Evolutionary conservation across 2,113 vertebrate genomes (phyloP), one percentile per base, ranked within the genome.

Genomic region (Nothoprocta perdicaria): DNA sequence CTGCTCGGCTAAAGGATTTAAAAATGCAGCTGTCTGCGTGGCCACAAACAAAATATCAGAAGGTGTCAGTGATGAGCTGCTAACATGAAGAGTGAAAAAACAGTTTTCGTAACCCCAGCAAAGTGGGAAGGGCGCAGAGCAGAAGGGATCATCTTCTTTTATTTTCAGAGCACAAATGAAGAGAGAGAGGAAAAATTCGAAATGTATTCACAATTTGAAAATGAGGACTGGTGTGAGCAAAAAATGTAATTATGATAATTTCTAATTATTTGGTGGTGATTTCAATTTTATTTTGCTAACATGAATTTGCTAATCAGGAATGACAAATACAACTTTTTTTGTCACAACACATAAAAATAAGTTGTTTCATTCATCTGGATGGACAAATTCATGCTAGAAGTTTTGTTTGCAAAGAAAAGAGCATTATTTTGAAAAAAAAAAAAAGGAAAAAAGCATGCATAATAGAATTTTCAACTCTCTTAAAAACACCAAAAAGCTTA

Each of bases 401-500:
- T 43, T 93, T 81, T 65, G 4, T 43, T 90, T 73, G 50, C 19
- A 61, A 84, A 92, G 58, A 66, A 53, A 62, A 12, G 7, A 80
- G 6, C 3, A 13, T 29, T 77, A 8, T 74, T 92, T 73, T 83
- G n/a, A 82, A 92, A 87, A 58, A 6, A 19, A 79, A 77, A 92
- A 75, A 21, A 58, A 1, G 65, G 21, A 78, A 76, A 91, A 81
- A 23, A 61, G 1, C 72, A 86, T 78, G 13, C 29, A 67, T 76
- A 62, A 87, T 62, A 87, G 60, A 76, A 87, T 91, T 89, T 91
- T 60, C 50, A 80, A 7, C 58, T 77, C n/a, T 62, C 53, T 86
- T 93, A 52, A 77, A 84, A 87, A 52, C 15, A 87, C 50, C 29
- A 40, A 45, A 91, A 91, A 58, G 9, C 75, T 84, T 87, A 62